These are phyloP conservation scores for Drosophila neonasuta DNA, from an alignment of 2,888 invertebrate genomes.

Conservation along the genomic window DNA sequence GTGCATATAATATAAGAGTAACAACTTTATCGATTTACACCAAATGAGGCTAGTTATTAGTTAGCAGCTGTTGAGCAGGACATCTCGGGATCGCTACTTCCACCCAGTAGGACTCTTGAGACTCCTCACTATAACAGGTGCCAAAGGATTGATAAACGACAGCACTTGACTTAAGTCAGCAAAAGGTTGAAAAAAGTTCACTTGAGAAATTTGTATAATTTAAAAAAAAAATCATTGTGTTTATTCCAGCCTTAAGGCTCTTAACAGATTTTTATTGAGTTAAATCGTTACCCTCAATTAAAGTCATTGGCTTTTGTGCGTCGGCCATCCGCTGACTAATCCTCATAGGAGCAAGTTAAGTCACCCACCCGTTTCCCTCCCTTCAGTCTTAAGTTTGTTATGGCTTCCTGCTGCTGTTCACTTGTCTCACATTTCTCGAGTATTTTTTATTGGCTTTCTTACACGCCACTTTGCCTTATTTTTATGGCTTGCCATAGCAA, in stretches of 20 bases:
- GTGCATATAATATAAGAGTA: constrained; percentile 60
- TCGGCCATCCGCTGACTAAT: constrained; percentile 47
- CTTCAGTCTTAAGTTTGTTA: constrained; percentile 15
- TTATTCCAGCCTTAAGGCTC: background rate
- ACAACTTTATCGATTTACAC: constrained; percentile 76
- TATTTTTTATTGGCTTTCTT: constrained; percentile 67
- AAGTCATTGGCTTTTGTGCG: constrained; percentile 29
- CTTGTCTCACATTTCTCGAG: constrained; percentile 51
- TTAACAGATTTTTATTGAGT: constrained; percentile 21
- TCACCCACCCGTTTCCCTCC: constrained; percentile 6
- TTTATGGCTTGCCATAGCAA: constrained; percentile 65
- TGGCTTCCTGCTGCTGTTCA: constrained; percentile 47
- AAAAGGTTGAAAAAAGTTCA: background rate
- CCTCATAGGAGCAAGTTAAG: constrained; percentile 31
- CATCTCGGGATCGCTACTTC: background rate
- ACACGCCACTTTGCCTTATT: constrained; percentile 56
- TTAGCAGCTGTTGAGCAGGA: constrained; percentile 51
- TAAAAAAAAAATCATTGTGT: background rate
- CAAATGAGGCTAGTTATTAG: constrained; percentile 76
- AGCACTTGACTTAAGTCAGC: background rate
- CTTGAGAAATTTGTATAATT: too few species aligned
- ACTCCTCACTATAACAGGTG: constrained; percentile 28
- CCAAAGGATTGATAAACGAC: constrained; percentile 2
- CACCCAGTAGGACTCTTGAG: constrained; percentile 1
- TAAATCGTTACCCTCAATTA: constrained; percentile 39